Evolutionary conservation across 2,113 vertebrate species (phyloP).

Genomic region (Leptodactylus fuscus): DNA sequence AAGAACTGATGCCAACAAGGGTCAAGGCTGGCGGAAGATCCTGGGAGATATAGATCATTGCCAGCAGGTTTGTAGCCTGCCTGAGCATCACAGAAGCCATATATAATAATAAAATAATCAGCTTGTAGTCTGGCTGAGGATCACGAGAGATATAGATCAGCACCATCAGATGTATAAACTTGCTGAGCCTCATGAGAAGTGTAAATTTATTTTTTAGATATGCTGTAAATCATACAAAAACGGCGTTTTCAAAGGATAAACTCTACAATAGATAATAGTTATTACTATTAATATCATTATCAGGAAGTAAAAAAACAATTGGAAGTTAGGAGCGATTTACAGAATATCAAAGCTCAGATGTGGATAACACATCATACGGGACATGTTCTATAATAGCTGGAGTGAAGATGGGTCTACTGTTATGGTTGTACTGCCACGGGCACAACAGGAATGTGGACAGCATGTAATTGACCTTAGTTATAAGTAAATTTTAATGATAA

Average conservation of each 20-base stretch:
- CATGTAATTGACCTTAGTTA: background rate
- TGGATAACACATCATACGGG: background rate
- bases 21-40: background rate
- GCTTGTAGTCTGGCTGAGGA: background rate
- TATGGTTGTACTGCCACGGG: background rate
- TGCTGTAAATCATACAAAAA: background rate
- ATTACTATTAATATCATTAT: background rate
- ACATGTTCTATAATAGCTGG: background rate
- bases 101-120: background rate
- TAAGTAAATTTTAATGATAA: background rate
- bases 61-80: background rate
- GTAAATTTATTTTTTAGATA: background rate
- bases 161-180: background rate
- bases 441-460: no score
- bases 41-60: background rate
- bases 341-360: background rate
- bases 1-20: background rate
- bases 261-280: background rate
- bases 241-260: background rate
- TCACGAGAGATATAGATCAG: background rate
- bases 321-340: background rate
- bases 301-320: background rate
- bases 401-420: background rate
- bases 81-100: background rate
- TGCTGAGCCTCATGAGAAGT: background rate